Conservation (phyloP, 2,113 vertebrate species). For the Petromus typicus region DNA sequence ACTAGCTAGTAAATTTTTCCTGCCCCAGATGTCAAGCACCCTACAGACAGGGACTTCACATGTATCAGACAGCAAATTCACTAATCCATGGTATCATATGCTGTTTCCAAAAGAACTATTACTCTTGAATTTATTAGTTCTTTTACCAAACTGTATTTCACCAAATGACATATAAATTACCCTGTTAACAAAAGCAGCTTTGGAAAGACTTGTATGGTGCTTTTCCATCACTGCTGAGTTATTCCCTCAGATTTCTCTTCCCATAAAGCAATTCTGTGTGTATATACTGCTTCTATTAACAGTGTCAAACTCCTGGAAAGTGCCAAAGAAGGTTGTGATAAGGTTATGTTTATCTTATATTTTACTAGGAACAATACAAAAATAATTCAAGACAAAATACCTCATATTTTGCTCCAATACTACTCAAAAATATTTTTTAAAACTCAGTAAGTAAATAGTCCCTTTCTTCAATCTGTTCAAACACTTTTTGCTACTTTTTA, state of each 20-base stretch:
- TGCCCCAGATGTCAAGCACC: constrained; percentile 12
- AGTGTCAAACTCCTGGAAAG: constrained; percentile 54
- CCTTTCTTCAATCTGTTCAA: constrained; percentile 47
- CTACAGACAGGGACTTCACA: constrained; percentile 29
- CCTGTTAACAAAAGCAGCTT: constrained; percentile 14
- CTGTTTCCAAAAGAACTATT: constrained; percentile 9
- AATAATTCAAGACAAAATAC: constrained; percentile 44
- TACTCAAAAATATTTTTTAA: not conserved
- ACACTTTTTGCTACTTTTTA: constrained; percentile 71
- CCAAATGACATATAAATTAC: constrained; percentile 31
- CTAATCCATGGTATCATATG: not conserved
- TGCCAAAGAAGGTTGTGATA: not conserved
- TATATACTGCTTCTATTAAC: not conserved
- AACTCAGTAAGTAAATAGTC: not conserved
- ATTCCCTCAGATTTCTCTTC: not conserved
- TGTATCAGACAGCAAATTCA: not conserved
- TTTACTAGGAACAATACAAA: constrained; percentile 39
- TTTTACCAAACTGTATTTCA: constrained; percentile 34
- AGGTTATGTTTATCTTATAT: not conserved
- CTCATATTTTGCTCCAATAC: constrained; percentile 27
- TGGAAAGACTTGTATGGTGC: constrained; percentile 10
- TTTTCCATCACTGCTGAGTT: not conserved
- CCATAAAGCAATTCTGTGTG: not conserved
- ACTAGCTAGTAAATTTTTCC: constrained; percentile 32
- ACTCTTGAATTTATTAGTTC: not conserved